Evolutionary conservation across 2,888 invertebrate species (phyloP), one percentile per base, ranked within the genome.

Genomic region (Euproctis similis): DNA sequence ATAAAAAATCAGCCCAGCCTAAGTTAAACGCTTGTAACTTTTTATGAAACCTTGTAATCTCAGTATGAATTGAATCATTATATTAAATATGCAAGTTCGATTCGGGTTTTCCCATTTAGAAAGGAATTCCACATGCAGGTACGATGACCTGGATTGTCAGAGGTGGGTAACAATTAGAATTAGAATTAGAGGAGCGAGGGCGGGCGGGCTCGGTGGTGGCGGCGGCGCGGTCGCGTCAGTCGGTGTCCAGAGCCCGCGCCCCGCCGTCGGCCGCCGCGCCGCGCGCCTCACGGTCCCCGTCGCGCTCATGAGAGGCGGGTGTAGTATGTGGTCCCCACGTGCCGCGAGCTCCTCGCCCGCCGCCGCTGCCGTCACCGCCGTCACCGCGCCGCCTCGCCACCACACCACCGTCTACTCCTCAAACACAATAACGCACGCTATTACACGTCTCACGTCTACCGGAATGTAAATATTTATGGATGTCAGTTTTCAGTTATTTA

Each of bases 381-480:
- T n/a, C 57, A 3, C 7, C 54, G 35, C 50, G 50, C 42, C 59
- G 42, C 50, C 60, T 46, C 23, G 4, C 54, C 51, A 44, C 52
- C 52, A 49, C 54, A 53, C 55, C 48, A 56, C 52, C 53, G 50
- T 46, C 55, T 47, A 33, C 42, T 39, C 46, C 61, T 54, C 64
- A 52, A 59, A 56, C 55, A 60, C 57, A 64, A 54, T 63, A 70
- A 62, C 69, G 62, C 66, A 71, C 66, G 63, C 67, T 64, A 65
- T 64, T 62, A 69, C 70, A 63, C 69, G 62, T 65, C 69, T 64
- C 65, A 63, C 74, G 62, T 69, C 70, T 63, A 58, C 62, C 73
- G 70, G 67, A 80, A 80, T 81, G 82, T 82, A 82, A 82, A 82
- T 81, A 82, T 81, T 81, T 82, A 82, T 77, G 80, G 81, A 81